phyloP scores from a whole-genome alignment of 1,140 invertebrate species.

The Philopotamus ludificatus region DNA sequence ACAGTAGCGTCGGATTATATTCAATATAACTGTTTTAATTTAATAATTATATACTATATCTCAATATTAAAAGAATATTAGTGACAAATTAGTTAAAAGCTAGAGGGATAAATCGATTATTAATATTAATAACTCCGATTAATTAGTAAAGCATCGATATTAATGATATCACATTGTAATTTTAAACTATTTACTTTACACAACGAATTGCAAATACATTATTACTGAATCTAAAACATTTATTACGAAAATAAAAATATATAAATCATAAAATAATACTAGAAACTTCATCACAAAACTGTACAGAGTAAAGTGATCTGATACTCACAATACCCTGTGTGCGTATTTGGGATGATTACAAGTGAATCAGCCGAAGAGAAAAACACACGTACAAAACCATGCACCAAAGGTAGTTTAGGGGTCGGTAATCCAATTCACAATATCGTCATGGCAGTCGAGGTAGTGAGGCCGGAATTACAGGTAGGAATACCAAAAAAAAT shows the following conservation, averaged over 20 bases:
- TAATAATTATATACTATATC: no score
- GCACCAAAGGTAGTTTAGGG: slow-evolving; percentile 36
- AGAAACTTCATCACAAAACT: slow-evolving; percentile 11
- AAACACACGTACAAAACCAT: slow-evolving; percentile 42
- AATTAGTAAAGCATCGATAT: no score
- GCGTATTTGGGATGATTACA: slow-evolving; percentile 25
- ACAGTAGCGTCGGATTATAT: no score
- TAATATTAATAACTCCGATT: no score
- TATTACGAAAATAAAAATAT: no score
- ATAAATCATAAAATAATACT: neutral
- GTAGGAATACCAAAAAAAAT: slow-evolving; percentile 39
- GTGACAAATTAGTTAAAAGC: no score
- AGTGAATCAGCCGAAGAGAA: slow-evolving; percentile 38
- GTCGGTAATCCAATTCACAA: slow-evolving; percentile 32
- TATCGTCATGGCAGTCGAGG: slow-evolving; percentile 22
- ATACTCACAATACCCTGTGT: slow-evolving; percentile 42
- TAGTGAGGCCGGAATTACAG: slow-evolving; percentile 31
- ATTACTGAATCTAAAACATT: neutral
- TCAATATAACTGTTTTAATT: no score
- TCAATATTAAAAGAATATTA: no score
- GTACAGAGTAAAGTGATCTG: slow-evolving; percentile 37
- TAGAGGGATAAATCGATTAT: no score
- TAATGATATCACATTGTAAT: no score
- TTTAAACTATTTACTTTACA: no score
- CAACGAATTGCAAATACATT: neutral